Conservation (phyloP, 2,113 vertebrate genomes). For the Pristiophorus japonicus region DNA sequence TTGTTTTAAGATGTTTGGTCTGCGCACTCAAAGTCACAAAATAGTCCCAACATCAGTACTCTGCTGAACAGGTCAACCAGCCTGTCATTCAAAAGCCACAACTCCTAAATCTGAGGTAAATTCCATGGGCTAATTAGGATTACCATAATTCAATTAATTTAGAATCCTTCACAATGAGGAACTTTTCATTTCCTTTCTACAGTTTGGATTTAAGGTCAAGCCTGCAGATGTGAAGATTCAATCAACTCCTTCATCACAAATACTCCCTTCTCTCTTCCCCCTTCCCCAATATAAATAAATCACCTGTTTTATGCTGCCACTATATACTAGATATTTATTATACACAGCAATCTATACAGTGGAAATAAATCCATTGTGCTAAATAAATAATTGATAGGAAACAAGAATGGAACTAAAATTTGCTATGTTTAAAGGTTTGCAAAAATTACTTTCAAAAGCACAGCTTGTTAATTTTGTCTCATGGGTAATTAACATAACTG, state of each 20-base stretch:
- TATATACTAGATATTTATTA: constrained; percentile 36
- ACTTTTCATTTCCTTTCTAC: not conserved
- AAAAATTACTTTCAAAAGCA: constrained; percentile 37
- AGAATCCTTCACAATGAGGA: not conserved
- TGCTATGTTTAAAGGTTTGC: constrained; percentile 36
- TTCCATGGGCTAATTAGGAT: not conserved
- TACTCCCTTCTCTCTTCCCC: not conserved
- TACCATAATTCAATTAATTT: not conserved
- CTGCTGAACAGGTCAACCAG: not conserved
- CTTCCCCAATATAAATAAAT: constrained; percentile 26
- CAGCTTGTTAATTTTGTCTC: constrained; percentile 33
- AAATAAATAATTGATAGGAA: constrained; percentile 33
- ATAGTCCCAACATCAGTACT: not conserved
- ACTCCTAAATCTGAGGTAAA: constrained; percentile 28
- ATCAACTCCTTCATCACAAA: not conserved
- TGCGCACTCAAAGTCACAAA: not conserved
- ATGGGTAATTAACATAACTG: constrained; percentile 31
- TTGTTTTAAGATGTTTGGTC: not conserved
- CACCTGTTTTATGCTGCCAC: constrained; percentile 29
- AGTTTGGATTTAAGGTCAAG: not conserved
- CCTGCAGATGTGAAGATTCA: not conserved
- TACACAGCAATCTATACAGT: constrained; percentile 37
- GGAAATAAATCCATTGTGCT: constrained; percentile 30
- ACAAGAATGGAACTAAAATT: constrained; percentile 30
- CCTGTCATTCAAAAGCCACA: not conserved